Conservation (phyloP, 37 sponge, comb jelly and placozoan species). For the Diacarnus erythraeanus region DNA sequence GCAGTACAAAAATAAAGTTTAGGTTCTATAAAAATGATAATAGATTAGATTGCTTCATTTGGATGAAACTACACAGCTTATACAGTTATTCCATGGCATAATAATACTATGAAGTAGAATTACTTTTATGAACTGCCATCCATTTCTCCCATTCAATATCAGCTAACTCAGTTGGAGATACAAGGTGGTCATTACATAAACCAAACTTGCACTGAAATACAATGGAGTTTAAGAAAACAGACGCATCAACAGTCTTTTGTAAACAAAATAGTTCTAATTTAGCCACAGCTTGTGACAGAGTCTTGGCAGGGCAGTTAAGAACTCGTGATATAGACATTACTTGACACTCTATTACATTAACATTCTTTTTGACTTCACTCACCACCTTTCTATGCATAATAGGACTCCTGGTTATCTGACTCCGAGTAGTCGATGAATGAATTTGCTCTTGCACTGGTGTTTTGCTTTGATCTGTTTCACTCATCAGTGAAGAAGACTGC, state of each 20-base stretch:
- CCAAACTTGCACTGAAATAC: conserved; percentile 3
- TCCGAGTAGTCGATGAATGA: not conserved
- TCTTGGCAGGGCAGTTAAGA: not conserved
- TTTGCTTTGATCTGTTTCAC: no score
- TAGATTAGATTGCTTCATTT: no score
- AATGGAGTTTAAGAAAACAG: not conserved
- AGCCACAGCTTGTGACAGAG: not conserved
- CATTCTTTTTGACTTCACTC: not conserved
- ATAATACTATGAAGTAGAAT: no score
- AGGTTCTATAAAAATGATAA: no score
- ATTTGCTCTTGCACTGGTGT: no score
- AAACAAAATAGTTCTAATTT: conserved; percentile 22
- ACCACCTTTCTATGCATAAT: not conserved
- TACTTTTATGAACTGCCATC: no score
- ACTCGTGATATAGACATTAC: not conserved
- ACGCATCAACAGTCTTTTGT: not conserved
- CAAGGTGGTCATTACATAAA: not conserved
- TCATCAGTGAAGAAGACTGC: no score
- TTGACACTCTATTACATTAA: not conserved
- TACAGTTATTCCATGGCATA: no score
- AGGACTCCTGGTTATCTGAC: not conserved
- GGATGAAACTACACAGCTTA: no score
- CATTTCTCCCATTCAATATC: not conserved
- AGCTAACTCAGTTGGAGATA: not conserved
- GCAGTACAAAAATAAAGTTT: no score